These are phyloP conservation scores for Denticeps clupeoides DNA, from an alignment of 2,797 vertebrate species.

Conservation along the genomic window DNA sequence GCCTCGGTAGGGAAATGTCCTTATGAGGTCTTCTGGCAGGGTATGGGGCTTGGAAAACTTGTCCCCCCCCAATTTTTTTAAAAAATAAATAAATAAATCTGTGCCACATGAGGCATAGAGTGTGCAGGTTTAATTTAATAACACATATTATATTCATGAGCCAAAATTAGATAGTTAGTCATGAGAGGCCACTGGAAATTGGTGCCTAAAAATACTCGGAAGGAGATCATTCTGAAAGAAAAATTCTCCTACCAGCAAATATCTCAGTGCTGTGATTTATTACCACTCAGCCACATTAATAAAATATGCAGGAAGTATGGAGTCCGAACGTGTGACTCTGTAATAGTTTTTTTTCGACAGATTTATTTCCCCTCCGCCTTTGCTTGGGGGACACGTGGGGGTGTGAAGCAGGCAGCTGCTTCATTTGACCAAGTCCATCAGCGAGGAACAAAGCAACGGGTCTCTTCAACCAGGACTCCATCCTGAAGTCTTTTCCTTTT, in stretches of 20 bases:
- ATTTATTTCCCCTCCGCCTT: background rate
- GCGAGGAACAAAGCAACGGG: background rate
- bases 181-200: no score
- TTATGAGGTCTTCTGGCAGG: background rate
- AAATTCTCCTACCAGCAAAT: background rate
- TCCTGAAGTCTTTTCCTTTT: constrained; percentile 3
- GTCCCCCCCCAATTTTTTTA: no score
- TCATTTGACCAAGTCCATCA: background rate
- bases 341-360: background rate
- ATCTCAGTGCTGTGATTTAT: constrained; percentile 35
- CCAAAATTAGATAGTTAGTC: no score
- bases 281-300: constrained; percentile 34
- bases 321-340: background rate
- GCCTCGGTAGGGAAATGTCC: background rate
- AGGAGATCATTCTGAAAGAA: background rate
- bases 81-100: no score
- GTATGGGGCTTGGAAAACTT: no score
- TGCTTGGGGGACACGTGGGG: background rate
- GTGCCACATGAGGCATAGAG: no score
- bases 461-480: background rate
- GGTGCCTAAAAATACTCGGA: no score
- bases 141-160: no score
- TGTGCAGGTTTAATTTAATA: no score
- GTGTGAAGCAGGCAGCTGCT: background rate
- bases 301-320: constrained; percentile 26